These are phyloP conservation scores for Diadumene lineata DNA, from an alignment of 92 coral and sea anemone genomes.

Conservation along the genomic window DNA sequence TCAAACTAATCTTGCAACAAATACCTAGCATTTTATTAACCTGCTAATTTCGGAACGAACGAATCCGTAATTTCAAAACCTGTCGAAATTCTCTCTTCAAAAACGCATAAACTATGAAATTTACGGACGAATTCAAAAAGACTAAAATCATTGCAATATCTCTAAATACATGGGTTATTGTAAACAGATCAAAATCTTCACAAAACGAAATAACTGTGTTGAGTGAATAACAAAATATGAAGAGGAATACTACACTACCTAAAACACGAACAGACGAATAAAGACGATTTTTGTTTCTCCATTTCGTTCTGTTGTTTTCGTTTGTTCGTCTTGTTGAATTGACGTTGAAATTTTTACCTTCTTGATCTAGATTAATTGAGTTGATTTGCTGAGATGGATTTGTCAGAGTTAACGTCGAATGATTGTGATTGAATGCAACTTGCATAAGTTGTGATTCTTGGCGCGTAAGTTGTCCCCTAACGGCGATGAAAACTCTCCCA, in stretches of 20 bases:
- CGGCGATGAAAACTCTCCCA: conserved; percentile 34
- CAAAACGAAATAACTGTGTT: conserved; percentile 55
- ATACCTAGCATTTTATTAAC: no score
- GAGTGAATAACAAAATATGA: conserved; percentile 54
- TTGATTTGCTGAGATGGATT: no score
- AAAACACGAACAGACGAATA: conserved; percentile 52
- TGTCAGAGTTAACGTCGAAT: no score
- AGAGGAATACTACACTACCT: conserved; percentile 63
- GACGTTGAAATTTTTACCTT: not conserved
- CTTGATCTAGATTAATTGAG: not conserved
- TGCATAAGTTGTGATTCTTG: conserved; percentile 11
- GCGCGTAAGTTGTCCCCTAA: conserved; percentile 34
- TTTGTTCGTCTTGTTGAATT: not conserved
- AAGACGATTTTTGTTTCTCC: not conserved
- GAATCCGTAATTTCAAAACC: conserved; percentile 27
- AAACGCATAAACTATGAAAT: conserved; percentile 72
- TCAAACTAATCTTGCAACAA: no score
- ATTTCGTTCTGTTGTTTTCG: no score
- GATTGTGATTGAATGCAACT: conserved; percentile 12
- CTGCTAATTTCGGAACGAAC: not conserved
- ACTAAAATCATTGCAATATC: conserved; percentile 48
- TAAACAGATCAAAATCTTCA: conserved; percentile 38
- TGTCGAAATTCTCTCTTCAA: conserved; percentile 62
- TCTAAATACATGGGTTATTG: conserved; percentile 20
- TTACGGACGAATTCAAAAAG: conserved; percentile 64